Evolutionary conservation across 2,797 vertebrate genomes (phyloP).

Genomic region (Aphelocoma californica): DNA sequence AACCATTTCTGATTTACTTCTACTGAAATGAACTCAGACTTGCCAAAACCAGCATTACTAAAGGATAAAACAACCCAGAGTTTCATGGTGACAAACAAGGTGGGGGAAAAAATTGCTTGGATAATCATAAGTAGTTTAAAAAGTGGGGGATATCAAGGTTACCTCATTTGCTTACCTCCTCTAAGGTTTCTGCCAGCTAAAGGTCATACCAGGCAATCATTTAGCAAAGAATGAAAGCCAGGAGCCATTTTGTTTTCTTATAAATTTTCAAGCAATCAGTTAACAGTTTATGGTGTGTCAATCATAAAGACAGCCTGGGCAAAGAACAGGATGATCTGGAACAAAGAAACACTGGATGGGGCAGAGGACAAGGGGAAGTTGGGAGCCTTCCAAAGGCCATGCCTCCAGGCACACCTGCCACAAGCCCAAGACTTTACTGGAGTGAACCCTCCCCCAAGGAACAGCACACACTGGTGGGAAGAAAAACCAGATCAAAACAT

Average conservation of each 20-base stretch:
- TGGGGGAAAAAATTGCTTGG: background rate
- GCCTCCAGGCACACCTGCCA: background rate
- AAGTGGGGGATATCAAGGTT: background rate
- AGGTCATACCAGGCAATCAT: background rate
- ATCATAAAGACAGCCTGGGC: background rate
- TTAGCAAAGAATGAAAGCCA: constrained; percentile 4
- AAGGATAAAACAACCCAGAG: background rate
- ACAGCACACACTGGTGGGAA: background rate
- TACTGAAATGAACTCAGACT: background rate
- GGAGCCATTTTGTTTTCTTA: background rate
- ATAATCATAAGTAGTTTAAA: background rate
- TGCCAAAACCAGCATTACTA: background rate
- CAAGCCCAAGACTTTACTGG: background rate
- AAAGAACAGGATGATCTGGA: background rate
- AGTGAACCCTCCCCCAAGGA: background rate
- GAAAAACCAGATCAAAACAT: background rate
- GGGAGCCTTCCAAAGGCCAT: background rate
- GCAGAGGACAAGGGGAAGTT: background rate
- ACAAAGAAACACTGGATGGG: background rate
- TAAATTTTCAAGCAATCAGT: background rate
- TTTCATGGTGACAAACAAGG: background rate
- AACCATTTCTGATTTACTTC: background rate
- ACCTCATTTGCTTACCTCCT: background rate
- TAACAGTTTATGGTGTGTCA: constrained; percentile 2
- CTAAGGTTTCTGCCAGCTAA: background rate